Conservation (phyloP, 2,113 vertebrate species). For the Rhombomys opimus region DNA sequence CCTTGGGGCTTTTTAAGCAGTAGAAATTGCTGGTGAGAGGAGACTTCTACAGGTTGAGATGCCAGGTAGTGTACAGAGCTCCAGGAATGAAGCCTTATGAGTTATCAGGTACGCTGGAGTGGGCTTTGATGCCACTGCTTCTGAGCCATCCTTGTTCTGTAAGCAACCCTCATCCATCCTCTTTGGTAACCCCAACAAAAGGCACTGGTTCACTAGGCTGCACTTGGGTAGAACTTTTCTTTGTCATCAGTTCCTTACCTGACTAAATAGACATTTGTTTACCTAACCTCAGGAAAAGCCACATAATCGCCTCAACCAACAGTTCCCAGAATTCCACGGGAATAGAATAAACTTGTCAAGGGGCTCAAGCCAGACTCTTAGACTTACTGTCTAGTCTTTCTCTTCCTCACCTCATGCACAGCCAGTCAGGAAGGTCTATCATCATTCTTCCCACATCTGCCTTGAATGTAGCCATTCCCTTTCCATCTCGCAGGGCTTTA, state of each 20-base stretch:
- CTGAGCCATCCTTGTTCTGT: background rate
- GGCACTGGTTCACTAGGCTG: background rate
- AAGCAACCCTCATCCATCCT: background rate
- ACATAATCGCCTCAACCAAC: no score
- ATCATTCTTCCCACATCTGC: rapidly evolving
- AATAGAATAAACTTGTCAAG: background rate
- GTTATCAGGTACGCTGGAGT: background rate
- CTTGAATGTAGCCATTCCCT: background rate
- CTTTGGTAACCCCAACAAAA: background rate
- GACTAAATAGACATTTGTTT: background rate
- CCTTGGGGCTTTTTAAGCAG: background rate
- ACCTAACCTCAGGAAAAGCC: background rate
- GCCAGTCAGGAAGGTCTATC: background rate
- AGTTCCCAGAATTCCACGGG: background rate
- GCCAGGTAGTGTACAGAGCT: background rate
- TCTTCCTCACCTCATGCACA: rapidly evolving
- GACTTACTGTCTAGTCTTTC: background rate
- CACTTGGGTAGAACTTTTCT: background rate
- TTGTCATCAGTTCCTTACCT: background rate
- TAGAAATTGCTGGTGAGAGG: background rate
- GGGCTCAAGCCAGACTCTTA: background rate
- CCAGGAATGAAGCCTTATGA: background rate
- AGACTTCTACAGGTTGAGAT: background rate
- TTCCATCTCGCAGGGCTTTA: background rate
- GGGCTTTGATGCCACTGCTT: background rate